phyloP scores from a whole-genome alignment of 2,113 vertebrate species.

The Catagonus wagneri region DNA sequence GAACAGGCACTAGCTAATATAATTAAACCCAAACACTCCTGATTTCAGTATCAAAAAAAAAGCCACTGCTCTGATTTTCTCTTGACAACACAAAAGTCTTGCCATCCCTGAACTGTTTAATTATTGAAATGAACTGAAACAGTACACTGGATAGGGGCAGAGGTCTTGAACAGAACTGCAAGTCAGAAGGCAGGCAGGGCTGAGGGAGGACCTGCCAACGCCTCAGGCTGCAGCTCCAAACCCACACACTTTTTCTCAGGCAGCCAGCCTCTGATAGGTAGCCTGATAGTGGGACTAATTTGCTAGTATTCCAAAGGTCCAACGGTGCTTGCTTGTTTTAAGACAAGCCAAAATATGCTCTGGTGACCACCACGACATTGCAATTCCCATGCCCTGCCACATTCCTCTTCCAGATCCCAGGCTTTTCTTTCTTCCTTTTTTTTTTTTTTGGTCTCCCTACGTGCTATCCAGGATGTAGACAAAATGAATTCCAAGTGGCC shows the following conservation, averaged over 20 bases:
- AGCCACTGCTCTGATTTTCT: constrained; percentile 85
- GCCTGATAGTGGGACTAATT: constrained; percentile 85
- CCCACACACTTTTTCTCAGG: constrained; percentile 90
- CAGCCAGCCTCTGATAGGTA: constrained; percentile 88
- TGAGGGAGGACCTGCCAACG: constrained; percentile 87
- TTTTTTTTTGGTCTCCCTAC: constrained; percentile 84
- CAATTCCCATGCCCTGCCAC: constrained; percentile 97
- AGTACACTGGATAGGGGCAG: constrained; percentile 88
- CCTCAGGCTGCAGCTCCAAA: constrained; percentile 91
- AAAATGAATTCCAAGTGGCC: constrained; percentile 95
- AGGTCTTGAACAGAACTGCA: constrained; percentile 88
- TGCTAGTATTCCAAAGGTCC: constrained; percentile 86
- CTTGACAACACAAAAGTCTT: constrained; percentile 87
- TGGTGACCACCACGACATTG: constrained; percentile 93
- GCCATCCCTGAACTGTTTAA: constrained; percentile 91
- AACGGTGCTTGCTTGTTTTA: constrained; percentile 92
- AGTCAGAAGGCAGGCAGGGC: constrained; percentile 86
- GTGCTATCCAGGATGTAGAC: constrained; percentile 95
- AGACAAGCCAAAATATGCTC: constrained; percentile 93
- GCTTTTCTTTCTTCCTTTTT: constrained; percentile 85
- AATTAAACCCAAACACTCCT: constrained; percentile 89
- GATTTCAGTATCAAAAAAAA: constrained; percentile 79
- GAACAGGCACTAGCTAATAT: constrained; percentile 87
- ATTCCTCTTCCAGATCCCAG: constrained; percentile 96
- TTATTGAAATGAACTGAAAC: constrained; percentile 95